These are phyloP conservation scores for Cephalopholis sonnerati DNA, from an alignment of 2,113 vertebrate species.

Conservation along the genomic window DNA sequence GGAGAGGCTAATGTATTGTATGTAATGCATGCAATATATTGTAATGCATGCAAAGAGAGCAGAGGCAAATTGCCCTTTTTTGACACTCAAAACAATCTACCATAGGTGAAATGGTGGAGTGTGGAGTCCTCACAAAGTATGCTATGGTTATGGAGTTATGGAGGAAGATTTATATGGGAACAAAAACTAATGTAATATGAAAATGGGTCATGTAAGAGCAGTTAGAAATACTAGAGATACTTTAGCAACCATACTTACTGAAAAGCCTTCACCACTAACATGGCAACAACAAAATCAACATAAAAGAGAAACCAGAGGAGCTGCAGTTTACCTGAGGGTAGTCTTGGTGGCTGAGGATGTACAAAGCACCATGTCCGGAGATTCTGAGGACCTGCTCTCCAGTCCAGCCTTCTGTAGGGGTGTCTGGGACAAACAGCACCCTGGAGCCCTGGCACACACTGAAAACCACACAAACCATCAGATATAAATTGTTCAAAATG, in stretches of 20 bases:
- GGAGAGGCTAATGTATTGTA: background rate
- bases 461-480: background rate
- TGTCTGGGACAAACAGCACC: constrained; percentile 66
- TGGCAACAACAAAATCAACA: background rate
- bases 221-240: background rate
- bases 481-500: background rate
- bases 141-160: too few relatives aligned
- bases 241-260: background rate
- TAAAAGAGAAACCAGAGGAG: background rate
- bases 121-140: too few relatives aligned
- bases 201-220: background rate
- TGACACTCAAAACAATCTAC: too few relatives aligned
- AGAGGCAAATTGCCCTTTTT: background rate
- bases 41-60: background rate
- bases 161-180: background rate
- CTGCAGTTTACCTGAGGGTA: constrained; percentile 54
- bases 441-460: constrained; percentile 75
- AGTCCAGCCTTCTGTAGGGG: constrained; percentile 73
- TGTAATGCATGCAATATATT: background rate
- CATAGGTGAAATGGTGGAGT: too few relatives aligned
- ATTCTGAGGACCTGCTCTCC: constrained; percentile 70
- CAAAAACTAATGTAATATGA: background rate
- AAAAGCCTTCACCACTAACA: background rate
- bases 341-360: constrained; percentile 67
- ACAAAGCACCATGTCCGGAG: constrained; percentile 63